Base-by-base conservation (phyloP, 2,797 vertebrate species). In the Xenentodon cancila region DNA sequence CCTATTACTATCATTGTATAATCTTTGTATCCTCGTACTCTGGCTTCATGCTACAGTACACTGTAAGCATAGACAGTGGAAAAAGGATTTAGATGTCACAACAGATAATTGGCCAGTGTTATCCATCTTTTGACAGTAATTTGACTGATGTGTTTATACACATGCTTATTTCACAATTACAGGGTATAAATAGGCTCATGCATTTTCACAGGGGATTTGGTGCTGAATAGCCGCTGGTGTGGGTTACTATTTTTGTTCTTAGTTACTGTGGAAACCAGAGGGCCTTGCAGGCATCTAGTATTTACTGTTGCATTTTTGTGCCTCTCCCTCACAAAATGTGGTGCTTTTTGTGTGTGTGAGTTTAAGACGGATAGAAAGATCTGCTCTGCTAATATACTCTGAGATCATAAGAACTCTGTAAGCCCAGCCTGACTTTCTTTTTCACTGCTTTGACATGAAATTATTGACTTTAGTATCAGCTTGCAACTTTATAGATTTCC, bases 231-330 rank as follows among this genome's bases (percentile, higher is more conserved):
- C 81, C 85, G 53, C 84, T 86, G 81, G 80, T 86, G 81, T 79
- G 75, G 77, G 79, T 85, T 91, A 85, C 92, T 94, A 93, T 94
- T 93, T 92, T 89, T 87, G 87, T 84, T 75, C 62, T 46, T 68
- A 77, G 93, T 94, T 93, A 91, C 93, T 91, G 89, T 93, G 93
- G 93, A 92, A 93, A 94, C 92, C 77, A 85, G 68, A 81, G 79
- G 51, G 79, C 84, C 89, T 82, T 88, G 79, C 80, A 86, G 77
- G 86, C 82, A 88, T 87, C 81, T 76, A 67, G 75, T 67, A 73
- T 88, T 90, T 81, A 73, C 76, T 79, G 82, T 78, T 81, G 80
- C 82, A 84, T 84, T 91, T 86, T 86, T 75, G 72, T 85, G 76
- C 71, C 69, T 70, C 70, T 56, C 59, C 77, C 81, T 82, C 48